phyloP scores from a whole-genome alignment of 2,113 vertebrate genomes.

The Accipiter cooperii region DNA sequence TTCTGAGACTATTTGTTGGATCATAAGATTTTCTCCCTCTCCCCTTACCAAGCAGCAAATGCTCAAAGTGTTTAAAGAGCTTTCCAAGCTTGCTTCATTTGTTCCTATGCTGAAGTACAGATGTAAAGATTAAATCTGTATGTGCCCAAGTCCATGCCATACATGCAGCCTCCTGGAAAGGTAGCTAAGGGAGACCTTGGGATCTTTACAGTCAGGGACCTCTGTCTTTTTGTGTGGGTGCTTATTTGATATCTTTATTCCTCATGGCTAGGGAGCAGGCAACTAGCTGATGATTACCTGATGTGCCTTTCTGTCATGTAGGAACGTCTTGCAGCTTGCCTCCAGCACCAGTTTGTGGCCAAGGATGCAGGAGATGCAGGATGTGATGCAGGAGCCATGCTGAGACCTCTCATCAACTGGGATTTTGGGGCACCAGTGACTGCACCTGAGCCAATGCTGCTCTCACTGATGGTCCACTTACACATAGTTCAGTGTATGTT shows the following conservation, averaged over 20 bases:
- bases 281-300: not conserved
- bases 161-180: not conserved
- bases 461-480: not conserved
- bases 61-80: not conserved
- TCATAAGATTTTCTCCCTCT: not conserved
- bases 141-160: not conserved
- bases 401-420: not conserved
- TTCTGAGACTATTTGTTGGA: not conserved
- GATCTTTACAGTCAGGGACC: not conserved
- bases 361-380: not conserved
- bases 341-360: not conserved
- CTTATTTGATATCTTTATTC: not conserved
- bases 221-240: not conserved
- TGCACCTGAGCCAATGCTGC: not conserved
- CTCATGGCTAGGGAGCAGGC: not conserved
- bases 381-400: not conserved
- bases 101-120: not conserved
- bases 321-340: not conserved
- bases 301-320: not conserved
- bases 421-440: not conserved
- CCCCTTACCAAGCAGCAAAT: not conserved
- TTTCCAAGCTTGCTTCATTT: not conserved
- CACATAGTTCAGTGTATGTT: not conserved
- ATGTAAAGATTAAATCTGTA: not conserved
- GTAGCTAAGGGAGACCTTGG: not conserved